Evolutionary conservation across 2,113 vertebrate genomes (phyloP).

Genomic region (Eclectus roratus): DNA sequence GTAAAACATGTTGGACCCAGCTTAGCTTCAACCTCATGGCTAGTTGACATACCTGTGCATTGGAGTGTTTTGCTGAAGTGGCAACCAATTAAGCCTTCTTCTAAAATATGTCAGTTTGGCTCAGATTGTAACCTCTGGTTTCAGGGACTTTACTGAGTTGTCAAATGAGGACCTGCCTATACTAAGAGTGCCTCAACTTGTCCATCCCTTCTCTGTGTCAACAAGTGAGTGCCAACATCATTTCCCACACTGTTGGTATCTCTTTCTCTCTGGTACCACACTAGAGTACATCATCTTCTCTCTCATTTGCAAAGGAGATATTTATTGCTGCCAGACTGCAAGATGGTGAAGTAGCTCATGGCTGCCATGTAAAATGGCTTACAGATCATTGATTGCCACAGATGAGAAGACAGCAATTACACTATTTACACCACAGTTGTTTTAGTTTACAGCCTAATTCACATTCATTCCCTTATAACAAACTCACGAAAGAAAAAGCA

Average conservation of each 20-base stretch:
- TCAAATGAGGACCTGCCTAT: background rate
- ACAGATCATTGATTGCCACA: constrained; percentile 57
- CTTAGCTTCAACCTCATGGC: background rate
- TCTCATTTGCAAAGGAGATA: background rate
- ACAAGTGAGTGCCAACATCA: no score
- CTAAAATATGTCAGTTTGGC: background rate
- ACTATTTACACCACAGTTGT: constrained; percentile 49
- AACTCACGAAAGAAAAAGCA: background rate
- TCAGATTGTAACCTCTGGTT: background rate
- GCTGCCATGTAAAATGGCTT: constrained; percentile 19
- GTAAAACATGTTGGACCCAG: background rate
- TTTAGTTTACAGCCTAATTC: constrained; percentile 55
- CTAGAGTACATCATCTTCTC: background rate
- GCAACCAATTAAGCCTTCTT: background rate
- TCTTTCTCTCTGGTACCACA: background rate
- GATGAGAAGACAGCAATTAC: constrained; percentile 53
- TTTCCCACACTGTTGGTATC: rapidly evolving
- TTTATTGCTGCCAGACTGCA: constrained; percentile 1
- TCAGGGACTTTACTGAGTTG: background rate
- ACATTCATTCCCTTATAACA: background rate
- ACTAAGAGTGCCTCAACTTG: background rate
- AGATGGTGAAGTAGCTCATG: background rate
- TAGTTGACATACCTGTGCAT: background rate
- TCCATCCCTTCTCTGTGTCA: background rate
- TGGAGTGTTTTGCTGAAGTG: background rate